phyloP scores from a whole-genome alignment of 1,140 invertebrate genomes.

The Megalonaias nervosa region DNA sequence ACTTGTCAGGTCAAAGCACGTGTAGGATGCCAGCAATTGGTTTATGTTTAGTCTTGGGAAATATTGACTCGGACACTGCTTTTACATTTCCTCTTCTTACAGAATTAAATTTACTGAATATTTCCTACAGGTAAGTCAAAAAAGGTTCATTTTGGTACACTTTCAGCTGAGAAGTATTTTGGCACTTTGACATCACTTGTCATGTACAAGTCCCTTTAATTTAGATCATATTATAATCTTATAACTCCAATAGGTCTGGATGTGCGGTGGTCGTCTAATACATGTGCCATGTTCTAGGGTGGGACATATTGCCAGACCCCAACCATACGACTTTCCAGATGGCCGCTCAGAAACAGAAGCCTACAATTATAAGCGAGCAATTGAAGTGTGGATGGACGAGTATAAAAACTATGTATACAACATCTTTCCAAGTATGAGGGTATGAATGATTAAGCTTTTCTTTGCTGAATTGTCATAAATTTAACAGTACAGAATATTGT shows the following conservation, averaged over 20 bases:
- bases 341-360: slow-evolving; percentile 73
- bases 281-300: slow-evolving; percentile 77
- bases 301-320: slow-evolving; percentile 79
- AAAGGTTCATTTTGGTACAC: too few relatives aligned
- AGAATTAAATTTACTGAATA: too few relatives aligned
- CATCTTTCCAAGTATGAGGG: slow-evolving; percentile 47
- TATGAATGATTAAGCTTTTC: slow-evolving; percentile 7
- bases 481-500: too few relatives aligned
- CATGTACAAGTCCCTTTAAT: not conserved
- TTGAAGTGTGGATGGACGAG: slow-evolving; percentile 54
- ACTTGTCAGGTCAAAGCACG: too few relatives aligned
- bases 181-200: too few relatives aligned
- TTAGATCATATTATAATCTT: not conserved
- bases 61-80: too few relatives aligned
- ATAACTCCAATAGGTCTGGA: slow-evolving; percentile 83
- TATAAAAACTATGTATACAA: slow-evolving; percentile 50
- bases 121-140: too few relatives aligned
- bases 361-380: slow-evolving; percentile 56
- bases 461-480: not conserved
- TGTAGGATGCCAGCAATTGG: too few relatives aligned
- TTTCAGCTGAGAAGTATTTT: too few relatives aligned
- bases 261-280: slow-evolving; percentile 94
- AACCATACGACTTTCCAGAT: slow-evolving; percentile 93
- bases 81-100: too few relatives aligned
- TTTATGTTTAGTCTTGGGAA: too few relatives aligned